Evolutionary conservation across 2,113 vertebrate species (phyloP), one percentile per base, ranked within the genome.

Genomic region (Atrichornis clamosus): DNA sequence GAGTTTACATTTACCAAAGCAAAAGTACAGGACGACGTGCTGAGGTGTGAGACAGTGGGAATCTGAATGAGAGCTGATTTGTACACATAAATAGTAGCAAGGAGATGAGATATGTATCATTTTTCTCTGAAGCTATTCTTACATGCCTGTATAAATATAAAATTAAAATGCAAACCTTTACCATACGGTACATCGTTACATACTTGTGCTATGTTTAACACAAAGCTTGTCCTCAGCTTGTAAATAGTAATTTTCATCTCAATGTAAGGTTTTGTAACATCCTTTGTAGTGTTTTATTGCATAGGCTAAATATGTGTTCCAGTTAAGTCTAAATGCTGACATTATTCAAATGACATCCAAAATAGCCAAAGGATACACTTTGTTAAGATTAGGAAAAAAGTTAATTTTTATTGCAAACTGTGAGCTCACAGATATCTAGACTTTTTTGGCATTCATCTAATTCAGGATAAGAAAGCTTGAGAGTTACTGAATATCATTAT

Each of bases 91-190:
- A 73, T 19, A 13, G 5, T 15, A 84, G 18, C 42, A 73, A 76
- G 82, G 46, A 84, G 13, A 63, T 63, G 44, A 83, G 28, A 28
- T n/a, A 62, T 4, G 4, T 32, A 81, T 52, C 2, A 18, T 63
- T 72, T 73, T 68, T 72, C 12, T 70, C 27, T 87, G 46, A 84
- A 89, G 21, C 10, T 87, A 41, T 46, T 10, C 17, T 68, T 78
- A 8, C 8, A 42, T 67, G 26, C 15, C 63, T 90, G 16, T 63
- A 87, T 28, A 88, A 92, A 81, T 56, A 37, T 11, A 84, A 53
- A 77, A 70, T 42, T 83, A 47, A 95, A 68, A 35, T 49, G 22
- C 10, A 63, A 78, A 83, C 10, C 37, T 91, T 94, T 64, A 74
- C n/a, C 55, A 49, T 76, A 74, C 58, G 32, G 27, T 87, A 42